Base-by-base conservation (phyloP, 2,888 invertebrate genomes). In the Ligdia adustata region DNA sequence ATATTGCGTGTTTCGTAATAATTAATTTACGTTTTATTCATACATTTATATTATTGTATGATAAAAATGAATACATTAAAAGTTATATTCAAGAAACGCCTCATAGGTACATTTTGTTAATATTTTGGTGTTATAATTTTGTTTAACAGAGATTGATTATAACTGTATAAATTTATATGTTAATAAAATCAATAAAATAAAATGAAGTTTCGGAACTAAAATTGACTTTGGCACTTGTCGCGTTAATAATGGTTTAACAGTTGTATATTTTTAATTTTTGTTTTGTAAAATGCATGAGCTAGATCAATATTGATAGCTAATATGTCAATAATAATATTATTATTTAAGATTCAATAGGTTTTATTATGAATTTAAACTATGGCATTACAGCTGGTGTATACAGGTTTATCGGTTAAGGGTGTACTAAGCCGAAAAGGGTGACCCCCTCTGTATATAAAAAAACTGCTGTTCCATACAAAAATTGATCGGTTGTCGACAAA, bases 101-200 rank as follows among this genome's bases (percentile, higher is more conserved):
- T 83, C 81, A 75, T 59, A 81, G 80, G 79, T 79, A 76, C 74
- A 68, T 60, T 60, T 57, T 65, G 75, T 79, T 72, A 77, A 77
- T 66, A 67, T 61, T 63, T 88, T 88, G 87, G 89, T 88, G 86
- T 88, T 86, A 78, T 79, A 64, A 55, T 74, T 75, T 75, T 66
- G 9, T 37, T 13, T 34, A 5, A 27, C 11, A 11, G 11, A 14
- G 26, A 9, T 26, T 1, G 13, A 78, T 75, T 69, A 75, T 75
- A 62, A 60, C 55, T 66, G 66, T 69, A 57, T 58, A 57, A 66
- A 69, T 56, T 18, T 18, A 5, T 4, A 18, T 60, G 52, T 52
- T 61, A 66, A 65, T 61, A 26, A 53, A 14, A 2, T 37, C 33
- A 48, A 52, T 48, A 28, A 26, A 33, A 32, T 32, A 45, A 52